Base-by-base conservation (phyloP, 2,113 vertebrate species). In the Burhinus bistriatus region DNA sequence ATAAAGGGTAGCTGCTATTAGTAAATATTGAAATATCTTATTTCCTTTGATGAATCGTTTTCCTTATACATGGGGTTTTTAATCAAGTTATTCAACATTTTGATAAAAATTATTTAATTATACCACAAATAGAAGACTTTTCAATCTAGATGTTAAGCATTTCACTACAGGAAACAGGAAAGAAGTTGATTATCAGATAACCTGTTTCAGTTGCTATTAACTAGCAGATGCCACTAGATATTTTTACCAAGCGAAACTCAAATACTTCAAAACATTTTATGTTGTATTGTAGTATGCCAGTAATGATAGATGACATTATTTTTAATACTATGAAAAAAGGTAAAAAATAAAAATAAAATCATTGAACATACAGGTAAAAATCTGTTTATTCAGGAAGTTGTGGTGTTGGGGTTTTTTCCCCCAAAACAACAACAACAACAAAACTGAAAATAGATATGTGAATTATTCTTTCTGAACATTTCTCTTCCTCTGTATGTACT, bases 61-160 rank as follows among this genome's bases (percentile, higher is more conserved):
- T 42, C 47, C 38, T 91, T 10, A 29, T 54, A 73, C 55, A 10
- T 75, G 49, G 11, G 5, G 6, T 32, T 64, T 45, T 65, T 76
- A 18, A 79, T 94, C 14, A 86, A 83, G 83, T 51, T 90, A 30
- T n/a, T 89, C 42, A 80, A n/a, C 52, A 47, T 80, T 96, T 86
- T 73, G 6, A 66, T 66, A 77, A 3, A 83, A 91, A 87, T 77
- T 86, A 44, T 87, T 92, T 91, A 86, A 95, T 89, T 89, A 83
- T 65, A 36, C 14, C 23, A 26, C 57, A 87, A 86, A 32, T 34
- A 77, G 17, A 61, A 89, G 13, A 55, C 21, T 26, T 25, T 85
- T 51, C 77, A 76, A 89, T 90, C 36, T 95, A 68, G 52, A 55
- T 44, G 7, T 75, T 93, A 83, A 54, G 32, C 4, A 88, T 42